Evolutionary conservation across 2,888 invertebrate species (phyloP).

Genomic region (Marronus borbonicus): DNA sequence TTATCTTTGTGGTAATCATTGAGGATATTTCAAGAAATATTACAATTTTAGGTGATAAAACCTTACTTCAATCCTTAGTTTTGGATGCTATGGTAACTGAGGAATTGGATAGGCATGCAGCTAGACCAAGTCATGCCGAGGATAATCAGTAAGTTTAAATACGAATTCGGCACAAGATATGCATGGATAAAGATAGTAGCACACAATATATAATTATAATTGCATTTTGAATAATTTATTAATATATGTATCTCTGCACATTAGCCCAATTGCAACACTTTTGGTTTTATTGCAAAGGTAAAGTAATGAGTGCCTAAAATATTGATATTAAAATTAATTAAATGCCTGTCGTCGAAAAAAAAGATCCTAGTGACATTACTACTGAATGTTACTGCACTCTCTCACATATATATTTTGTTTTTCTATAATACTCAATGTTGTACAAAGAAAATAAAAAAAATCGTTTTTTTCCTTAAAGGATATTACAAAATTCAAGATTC

Average conservation of each 20-base stretch:
- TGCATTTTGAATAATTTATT: slow-evolving; percentile 62
- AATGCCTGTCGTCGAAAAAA: not conserved
- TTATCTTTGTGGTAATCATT: too few relatives aligned
- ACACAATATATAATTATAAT: slow-evolving; percentile 38
- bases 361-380: slow-evolving; percentile 6
- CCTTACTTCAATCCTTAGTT: slow-evolving; percentile 89
- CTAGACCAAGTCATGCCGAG: slow-evolving; percentile 75
- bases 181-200: slow-evolving; percentile 45
- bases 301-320: slow-evolving; percentile 70
- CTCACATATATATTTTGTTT: not conserved
- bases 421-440: not conserved
- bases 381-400: slow-evolving; percentile 20
- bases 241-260: slow-evolving; percentile 77
- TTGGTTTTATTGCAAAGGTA: slow-evolving; percentile 96
- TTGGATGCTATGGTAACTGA: slow-evolving; percentile 93
- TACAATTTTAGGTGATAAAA: slow-evolving; percentile 84
- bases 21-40: not conserved
- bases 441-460: not conserved
- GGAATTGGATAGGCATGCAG: slow-evolving; percentile 79
- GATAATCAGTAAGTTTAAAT: slow-evolving; percentile 83
- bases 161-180: slow-evolving; percentile 50
- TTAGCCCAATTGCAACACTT: slow-evolving; percentile 96
- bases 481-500: slow-evolving; percentile 2
- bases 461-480: not conserved
- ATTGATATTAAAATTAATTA: slow-evolving; percentile 28